Percentiles rank a stretch among this genome's conserved stretches.
phyloP scores from a whole-genome alignment of 1,140 invertebrate genomes.

The Drosophila parvula region DNA sequence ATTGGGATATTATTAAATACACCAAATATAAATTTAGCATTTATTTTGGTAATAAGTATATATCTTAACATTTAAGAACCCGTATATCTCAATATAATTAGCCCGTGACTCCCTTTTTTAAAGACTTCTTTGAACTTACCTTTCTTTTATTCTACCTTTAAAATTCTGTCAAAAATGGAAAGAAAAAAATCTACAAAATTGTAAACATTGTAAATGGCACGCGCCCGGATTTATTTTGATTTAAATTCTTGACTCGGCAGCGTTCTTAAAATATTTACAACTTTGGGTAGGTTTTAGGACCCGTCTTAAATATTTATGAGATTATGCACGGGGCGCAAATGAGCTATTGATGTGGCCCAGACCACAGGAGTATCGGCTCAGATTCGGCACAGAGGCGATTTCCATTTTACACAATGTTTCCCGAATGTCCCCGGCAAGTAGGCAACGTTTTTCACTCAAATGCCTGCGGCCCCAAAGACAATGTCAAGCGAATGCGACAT shows the following conservation, averaged over 20 bases:
- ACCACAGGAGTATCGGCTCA: slow-evolving; percentile 17
- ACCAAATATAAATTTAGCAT: too few species aligned
- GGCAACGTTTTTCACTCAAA: slow-evolving; percentile 55
- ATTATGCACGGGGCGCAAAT: slow-evolving; percentile 29
- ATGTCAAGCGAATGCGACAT: slow-evolving; percentile 46
- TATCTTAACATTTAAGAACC: too few species aligned
- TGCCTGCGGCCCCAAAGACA: slow-evolving; percentile 60
- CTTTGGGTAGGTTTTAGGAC: slow-evolving; percentile 16
- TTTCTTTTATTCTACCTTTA: not conserved
- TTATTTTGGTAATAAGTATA: too few species aligned
- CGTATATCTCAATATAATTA: too few species aligned
- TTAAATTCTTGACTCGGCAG: slow-evolving; percentile 6
- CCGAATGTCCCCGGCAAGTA: slow-evolving; percentile 38
- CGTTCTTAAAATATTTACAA: slow-evolving; percentile 23
- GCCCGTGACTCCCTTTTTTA: too few species aligned
- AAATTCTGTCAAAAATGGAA: not conserved
- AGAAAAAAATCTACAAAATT: not conserved
- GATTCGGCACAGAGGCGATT: slow-evolving; percentile 20
- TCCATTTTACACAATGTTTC: slow-evolving; percentile 40
- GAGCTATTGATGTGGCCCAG: slow-evolving; percentile 44
- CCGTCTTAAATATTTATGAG: slow-evolving; percentile 38
- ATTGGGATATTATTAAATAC: too few species aligned
- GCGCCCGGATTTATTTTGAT: slow-evolving; percentile 1
- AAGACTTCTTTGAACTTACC: not conserved
- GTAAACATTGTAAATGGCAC: not conserved